Evolutionary conservation across 1,140 invertebrate species (phyloP).

Genomic region (Alviniconcha marisindica): DNA sequence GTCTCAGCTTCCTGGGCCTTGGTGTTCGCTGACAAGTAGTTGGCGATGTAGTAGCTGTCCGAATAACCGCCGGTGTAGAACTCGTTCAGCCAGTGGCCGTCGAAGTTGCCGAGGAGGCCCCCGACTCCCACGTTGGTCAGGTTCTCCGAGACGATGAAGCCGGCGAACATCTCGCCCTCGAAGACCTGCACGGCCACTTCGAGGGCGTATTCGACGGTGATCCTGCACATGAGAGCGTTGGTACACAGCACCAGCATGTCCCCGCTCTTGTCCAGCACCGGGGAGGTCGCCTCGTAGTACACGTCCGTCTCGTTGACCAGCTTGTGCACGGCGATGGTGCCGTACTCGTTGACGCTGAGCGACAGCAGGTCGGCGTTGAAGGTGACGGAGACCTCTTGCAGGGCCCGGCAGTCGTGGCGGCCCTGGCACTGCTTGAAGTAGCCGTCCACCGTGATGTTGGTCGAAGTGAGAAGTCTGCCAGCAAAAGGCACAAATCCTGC

Average conservation of each 20-base stretch:
- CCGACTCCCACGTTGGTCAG: constrained; percentile 2
- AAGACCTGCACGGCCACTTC: constrained; percentile 9
- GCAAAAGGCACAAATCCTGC: background rate
- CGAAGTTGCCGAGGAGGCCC: background rate
- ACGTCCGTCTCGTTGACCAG: too few relatives aligned
- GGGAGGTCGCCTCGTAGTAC: background rate
- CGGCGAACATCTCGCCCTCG: constrained; percentile 16
- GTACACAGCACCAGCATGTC: constrained; percentile 3
- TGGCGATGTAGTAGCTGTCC: background rate
- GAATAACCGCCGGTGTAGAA: background rate
- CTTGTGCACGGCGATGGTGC: background rate
- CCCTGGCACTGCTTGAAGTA: constrained; percentile 13
- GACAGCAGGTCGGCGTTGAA: background rate
- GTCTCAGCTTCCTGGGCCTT: background rate
- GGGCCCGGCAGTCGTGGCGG: background rate
- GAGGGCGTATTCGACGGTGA: constrained; percentile 13
- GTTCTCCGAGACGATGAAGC: constrained; percentile 18
- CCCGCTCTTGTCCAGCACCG: background rate
- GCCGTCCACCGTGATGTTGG: constrained; percentile 18
- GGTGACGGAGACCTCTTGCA: background rate
- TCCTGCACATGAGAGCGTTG: background rate
- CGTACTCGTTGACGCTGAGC: background rate
- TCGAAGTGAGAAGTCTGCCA: background rate
- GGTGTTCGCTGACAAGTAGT: background rate
- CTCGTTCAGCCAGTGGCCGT: constrained; percentile 20